Evolutionary conservation across 2,797 vertebrate genomes (phyloP), one percentile per base, ranked within the genome.

Genomic region (Hypotaenidia okinawae): DNA sequence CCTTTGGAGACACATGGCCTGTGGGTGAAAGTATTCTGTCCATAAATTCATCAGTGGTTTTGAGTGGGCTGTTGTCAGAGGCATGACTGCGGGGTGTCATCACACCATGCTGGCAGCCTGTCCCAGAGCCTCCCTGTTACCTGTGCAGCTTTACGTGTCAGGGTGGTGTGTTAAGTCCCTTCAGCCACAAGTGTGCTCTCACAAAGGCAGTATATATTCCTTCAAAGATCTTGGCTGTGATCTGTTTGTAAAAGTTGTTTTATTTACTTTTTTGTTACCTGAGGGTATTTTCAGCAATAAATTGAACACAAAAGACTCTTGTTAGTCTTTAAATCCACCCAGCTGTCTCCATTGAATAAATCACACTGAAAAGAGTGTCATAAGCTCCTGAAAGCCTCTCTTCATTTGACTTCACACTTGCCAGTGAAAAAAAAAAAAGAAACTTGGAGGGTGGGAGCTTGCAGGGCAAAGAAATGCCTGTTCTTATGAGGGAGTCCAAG

Each of bases 211-310:
- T 3, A 0, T 3, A 0, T 37, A 15, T 89, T 75, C 39, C 69
- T 72, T 85, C 28, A 70, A 78, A 92, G n/a, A 55, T 59, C 27
- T 27, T 64, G 70, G 35, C n/a, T 89, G 69, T 80, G 39, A 61
- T 66, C 55, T 58, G 21, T 72, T 78, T 69, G 16, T 78, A 75
- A 86, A 49, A 84, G 37, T 81, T 89, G 28, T 37, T 75, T 87
- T 83, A 84, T 84, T 87, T 76, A 69, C 19, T 68, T 79, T 82
- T 66, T 83, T 85, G 68, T 84, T 87, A 87, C 75, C 52, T 45
- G 37, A 64, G 63, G 47, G n/a, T 84, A 63, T 92, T 87, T 85
- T 87, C 52, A 82, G 77, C 67, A 86, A 35, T 63, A 57, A 84
- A 90, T 73, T 54, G 70, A 84, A 74, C 45, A 94, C 27, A 88